Evolutionary conservation across 2,888 invertebrate genomes (phyloP).

Genomic region (Taenaris catops): DNA sequence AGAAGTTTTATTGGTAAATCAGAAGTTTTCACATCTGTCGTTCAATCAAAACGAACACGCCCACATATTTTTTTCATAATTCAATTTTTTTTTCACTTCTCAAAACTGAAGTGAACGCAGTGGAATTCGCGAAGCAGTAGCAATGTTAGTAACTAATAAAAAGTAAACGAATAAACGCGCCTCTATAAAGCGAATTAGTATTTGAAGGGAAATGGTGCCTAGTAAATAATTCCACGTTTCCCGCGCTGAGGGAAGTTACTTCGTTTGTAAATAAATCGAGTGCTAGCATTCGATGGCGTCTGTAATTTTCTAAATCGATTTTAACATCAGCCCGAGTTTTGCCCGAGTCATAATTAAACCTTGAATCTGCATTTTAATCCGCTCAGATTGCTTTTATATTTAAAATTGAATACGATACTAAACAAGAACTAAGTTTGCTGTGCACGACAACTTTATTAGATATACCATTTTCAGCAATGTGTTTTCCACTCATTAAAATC

Average conservation of each 20-base stretch:
- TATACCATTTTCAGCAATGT: too few species aligned
- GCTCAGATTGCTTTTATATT: conserved; percentile 14
- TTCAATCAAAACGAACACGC: too few species aligned
- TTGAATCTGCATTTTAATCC: conserved; percentile 19
- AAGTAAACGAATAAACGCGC: conserved; percentile 2
- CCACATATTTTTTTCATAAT: too few species aligned
- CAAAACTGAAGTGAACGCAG: too few species aligned
- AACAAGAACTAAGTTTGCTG: too few species aligned
- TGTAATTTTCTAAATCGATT: conserved; percentile 23
- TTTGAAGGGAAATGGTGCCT: conserved; percentile 7
- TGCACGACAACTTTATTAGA: too few species aligned
- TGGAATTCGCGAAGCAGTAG: too few species aligned
- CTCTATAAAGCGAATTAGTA: conserved; percentile 3
- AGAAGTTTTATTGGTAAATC: too few species aligned
- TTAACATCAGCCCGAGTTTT: conserved; percentile 21
- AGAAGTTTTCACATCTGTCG: too few species aligned
- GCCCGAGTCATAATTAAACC: conserved; percentile 18
- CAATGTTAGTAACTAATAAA: too few species aligned
- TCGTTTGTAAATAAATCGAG: conserved; percentile 21
- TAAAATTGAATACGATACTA: conserved; percentile 8
- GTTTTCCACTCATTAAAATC: too few species aligned
- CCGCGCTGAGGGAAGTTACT: conserved; percentile 13
- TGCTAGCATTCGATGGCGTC: conserved; percentile 14
- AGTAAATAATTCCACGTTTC: conserved; percentile 16
- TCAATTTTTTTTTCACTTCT: too few species aligned